Conservation (phyloP, 2,888 invertebrate genomes). For the Drosophila algonquin region DNA sequence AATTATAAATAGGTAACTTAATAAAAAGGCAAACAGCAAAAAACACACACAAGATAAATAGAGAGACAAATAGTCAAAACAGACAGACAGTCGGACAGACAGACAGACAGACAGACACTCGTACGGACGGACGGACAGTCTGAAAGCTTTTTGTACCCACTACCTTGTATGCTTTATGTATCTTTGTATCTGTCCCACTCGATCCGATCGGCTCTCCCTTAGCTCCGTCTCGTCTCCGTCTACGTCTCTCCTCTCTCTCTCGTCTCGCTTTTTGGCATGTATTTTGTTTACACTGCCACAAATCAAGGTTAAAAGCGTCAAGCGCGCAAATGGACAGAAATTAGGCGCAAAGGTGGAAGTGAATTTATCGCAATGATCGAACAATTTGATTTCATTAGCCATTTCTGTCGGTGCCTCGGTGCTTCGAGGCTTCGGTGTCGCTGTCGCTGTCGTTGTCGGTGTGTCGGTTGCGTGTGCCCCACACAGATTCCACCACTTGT, state of each 20-base stretch:
- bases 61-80: constrained; percentile 54
- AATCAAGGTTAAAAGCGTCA: constrained; percentile 79
- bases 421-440: background rate
- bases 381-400: constrained; percentile 49
- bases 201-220: constrained; percentile 9
- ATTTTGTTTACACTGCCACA: constrained; percentile 71
- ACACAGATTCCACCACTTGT: background rate
- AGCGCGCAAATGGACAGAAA: constrained; percentile 63
- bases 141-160: constrained; percentile 63
- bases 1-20: constrained; percentile 78
- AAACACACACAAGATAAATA: constrained; percentile 28
- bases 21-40: constrained; percentile 69
- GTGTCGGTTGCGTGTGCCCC: constrained; percentile 2
- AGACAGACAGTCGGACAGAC: constrained; percentile 37
- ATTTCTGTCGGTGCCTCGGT: background rate
- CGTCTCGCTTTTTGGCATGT: constrained; percentile 10
- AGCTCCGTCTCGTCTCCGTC: constrained; percentile 30
- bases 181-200: constrained; percentile 47
- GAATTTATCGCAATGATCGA: constrained; percentile 66
- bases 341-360: constrained; percentile 65
- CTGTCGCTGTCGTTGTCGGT: constrained; percentile 2
- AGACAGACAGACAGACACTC: constrained; percentile 50
- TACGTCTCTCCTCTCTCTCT: constrained; percentile 26
- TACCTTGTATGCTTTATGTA: constrained; percentile 57
- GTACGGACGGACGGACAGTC: constrained; percentile 39